Evolutionary conservation across 2,113 vertebrate genomes (phyloP).

Genomic region (Calyptomena viridis): DNA sequence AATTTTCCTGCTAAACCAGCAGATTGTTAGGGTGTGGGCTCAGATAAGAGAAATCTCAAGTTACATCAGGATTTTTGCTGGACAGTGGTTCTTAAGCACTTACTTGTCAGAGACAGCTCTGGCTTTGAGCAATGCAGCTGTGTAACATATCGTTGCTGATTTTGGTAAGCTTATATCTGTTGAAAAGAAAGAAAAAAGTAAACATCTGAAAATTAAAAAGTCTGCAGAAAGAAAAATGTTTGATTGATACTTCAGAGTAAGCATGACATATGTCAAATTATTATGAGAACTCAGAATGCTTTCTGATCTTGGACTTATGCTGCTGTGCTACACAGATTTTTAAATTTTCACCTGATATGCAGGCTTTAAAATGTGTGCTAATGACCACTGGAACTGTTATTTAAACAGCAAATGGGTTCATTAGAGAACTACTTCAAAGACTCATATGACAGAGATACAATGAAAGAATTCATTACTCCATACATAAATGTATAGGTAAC

Average conservation of each 20-base stretch:
- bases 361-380: neutral
- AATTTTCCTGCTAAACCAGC: constrained; percentile 22
- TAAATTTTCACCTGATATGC: neutral
- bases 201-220: constrained; percentile 4
- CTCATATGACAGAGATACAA: neutral
- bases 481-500: neutral
- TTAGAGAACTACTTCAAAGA: neutral
- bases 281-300: neutral
- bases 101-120: constrained; percentile 99
- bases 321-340: neutral
- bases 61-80: constrained; percentile 33
- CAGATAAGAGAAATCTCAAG: constrained; percentile 39
- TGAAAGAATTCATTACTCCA: neutral
- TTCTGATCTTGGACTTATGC: neutral
- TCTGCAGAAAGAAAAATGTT: neutral
- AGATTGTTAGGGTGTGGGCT: constrained; percentile 55
- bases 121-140: constrained; percentile 97
- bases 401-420: neutral
- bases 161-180: constrained; percentile 99
- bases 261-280: neutral
- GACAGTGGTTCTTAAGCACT: constrained; percentile 71
- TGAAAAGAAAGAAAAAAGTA: constrained; percentile 63
- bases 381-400: neutral
- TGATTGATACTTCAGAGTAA: neutral
- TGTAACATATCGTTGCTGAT: constrained; percentile 99